Base-by-base conservation (phyloP, 2,113 vertebrate genomes). In the Tretioscincus oriximinensis region DNA sequence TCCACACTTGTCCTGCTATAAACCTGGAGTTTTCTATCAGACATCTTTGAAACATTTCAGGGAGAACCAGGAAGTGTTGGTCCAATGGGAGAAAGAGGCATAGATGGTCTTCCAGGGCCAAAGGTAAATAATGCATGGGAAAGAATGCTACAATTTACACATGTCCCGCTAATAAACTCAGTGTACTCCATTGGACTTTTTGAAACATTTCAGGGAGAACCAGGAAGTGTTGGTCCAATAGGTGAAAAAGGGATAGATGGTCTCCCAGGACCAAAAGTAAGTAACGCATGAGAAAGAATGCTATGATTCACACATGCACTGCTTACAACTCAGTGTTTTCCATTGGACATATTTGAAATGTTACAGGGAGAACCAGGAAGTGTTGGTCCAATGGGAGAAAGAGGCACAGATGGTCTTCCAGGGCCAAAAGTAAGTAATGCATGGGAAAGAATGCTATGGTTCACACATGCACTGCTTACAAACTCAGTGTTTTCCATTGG, bases 221-320 rank as follows among this genome's bases (percentile, higher is more conserved):
- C 91, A 18, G 95, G 95, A 26, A 92, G 79, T 0, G 0, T 1
- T 0, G 94, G 94, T 9, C 84, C 86, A 31, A 86, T 2, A 41
- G 95, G 94, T 76, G 88, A 95, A 45, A 90, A 81, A 0, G 95
- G 94, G 61, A n/a, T 85, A 21, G 89, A 90, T 0, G 94, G 95
- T 1, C 24, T 68, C 45, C 90, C 89, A 22, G 95, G 94, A 71
- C 60, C 87, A 8, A 92, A 95, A 94, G 94, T 95, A 85, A 92
- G 4, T 2, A 29, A 1, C 7, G 9, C 26, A 60, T 73, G n/a
- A 1, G 54, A 58, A 51, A 16, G 2, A 74, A 58, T 58, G 54
- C 14, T 58, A 18, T 18, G 54, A 58, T 58, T 18, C 54, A 20
- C 29, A 47, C 35, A 51, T n/a, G 70, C 14, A 24, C 26, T 51